Base-by-base conservation (phyloP, 2,888 invertebrate species). In the Torymus aiolomorphi region DNA sequence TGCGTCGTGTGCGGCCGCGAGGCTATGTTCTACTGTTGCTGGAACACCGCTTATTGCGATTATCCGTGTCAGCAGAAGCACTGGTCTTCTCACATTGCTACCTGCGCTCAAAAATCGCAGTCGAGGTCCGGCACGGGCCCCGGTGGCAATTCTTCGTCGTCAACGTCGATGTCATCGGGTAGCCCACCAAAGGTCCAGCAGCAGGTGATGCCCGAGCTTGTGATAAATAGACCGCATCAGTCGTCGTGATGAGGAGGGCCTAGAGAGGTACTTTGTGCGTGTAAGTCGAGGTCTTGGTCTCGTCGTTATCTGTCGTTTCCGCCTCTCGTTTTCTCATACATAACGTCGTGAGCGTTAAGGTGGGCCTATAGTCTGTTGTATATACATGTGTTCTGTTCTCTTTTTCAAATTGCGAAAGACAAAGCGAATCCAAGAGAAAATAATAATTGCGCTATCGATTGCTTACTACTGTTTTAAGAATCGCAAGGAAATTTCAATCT, bases 41-140 rank as follows among this genome's bases (percentile, higher is more conserved):
- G 98, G 97, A 98, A 97, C 91, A 97, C 97, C 0, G 95, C 97
- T 73, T 98, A 98, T 90, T 98, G 98, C 90, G 96, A 96, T 91
- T 95, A 95, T 88, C 93, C 94, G 1, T 98, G 98, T 86, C 97
- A 97, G 90, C 94, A 95, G 87, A 92, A 94, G 83, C 97, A 97
- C 90, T 97, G 97, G 97, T 91, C 94, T 0, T 91, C 92, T 11
- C 97, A 97, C 90, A 94, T 93, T 92, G 88, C 90, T 75, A 92
- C 92, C 61, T 94, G 94, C 86, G 92, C 93, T 1, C 93, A 93
- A 82, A 86, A 85, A 73, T 24, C 76, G 0, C 83, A 86, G 66
- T 80, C 85, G 3, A 31, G 31, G 31, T 2, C 31, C 3, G 31
- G 31, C 4, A 31, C 31, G 31, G 31, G 31, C 4, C 31, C 31